Evolutionary conservation across 2,888 invertebrate genomes (phyloP).

Genomic region (Tillus elongatus): DNA sequence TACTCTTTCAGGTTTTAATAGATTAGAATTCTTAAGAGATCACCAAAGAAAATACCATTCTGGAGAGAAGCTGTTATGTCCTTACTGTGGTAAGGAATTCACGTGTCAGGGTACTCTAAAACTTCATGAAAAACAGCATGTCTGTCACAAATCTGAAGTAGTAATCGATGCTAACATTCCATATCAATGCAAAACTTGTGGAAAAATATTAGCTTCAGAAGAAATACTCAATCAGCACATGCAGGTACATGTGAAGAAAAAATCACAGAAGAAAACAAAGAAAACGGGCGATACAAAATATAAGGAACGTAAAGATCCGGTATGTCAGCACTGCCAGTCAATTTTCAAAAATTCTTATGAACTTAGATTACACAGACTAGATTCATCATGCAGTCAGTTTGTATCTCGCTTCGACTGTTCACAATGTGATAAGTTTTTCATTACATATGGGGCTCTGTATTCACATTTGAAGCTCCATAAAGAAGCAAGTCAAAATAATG

Average conservation of each 20-base stretch:
- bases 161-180: background rate
- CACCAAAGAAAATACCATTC: background rate
- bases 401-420: background rate
- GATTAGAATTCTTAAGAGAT: slow-evolving; percentile 1
- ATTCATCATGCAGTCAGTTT: background rate
- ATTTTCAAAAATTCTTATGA: slow-evolving; percentile 3
- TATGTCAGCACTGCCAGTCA: background rate
- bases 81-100: slow-evolving; percentile 1
- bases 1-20: background rate
- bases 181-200: slow-evolving; percentile 1
- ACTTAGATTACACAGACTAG: slow-evolving; percentile 1
- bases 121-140: slow-evolving; percentile 1
- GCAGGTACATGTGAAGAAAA: slow-evolving; percentile 1
- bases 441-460: slow-evolving; percentile 1
- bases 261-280: background rate
- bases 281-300: background rate
- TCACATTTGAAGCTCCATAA: slow-evolving; percentile 1
- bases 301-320: background rate
- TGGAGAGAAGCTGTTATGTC: slow-evolving; percentile 3
- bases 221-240: background rate
- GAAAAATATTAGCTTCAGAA: slow-evolving; percentile 1
- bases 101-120: background rate
- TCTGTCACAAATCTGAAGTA: background rate
- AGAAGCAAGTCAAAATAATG: background rate
- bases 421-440: slow-evolving; percentile 1